A percentile compares a stretch with the other conserved stretches of the same genome.
Conservation (phyloP, 2,888 invertebrate genomes). For the Callyntrura sp. region DNA sequence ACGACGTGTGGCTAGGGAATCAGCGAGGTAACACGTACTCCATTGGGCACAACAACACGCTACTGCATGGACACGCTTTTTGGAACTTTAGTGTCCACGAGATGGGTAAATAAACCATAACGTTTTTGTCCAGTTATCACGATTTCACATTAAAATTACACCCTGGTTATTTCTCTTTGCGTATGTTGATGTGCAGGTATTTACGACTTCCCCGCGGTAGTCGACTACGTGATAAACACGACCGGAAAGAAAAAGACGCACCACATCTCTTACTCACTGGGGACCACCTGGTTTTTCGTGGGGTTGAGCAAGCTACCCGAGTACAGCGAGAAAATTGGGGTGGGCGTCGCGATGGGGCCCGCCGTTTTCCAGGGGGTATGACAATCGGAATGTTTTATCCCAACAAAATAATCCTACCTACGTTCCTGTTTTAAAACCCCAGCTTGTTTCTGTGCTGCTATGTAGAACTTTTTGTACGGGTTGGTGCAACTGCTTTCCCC, state of each 20-base stretch:
- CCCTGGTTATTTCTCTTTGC: no score
- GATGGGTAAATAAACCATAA: no score
- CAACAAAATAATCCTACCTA: no score
- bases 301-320: constrained; percentile 51
- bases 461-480: no score
- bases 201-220: constrained; percentile 65
- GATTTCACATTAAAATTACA: no score
- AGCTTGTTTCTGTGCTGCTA: no score
- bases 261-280: constrained; percentile 70
- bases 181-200: no score
- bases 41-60: background rate
- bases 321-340: constrained; percentile 6
- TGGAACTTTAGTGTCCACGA: constrained; percentile 72
- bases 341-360: constrained; percentile 64
- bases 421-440: no score
- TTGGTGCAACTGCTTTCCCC: no score
- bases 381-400: no score
- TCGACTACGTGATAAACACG: constrained; percentile 52
- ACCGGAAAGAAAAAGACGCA: constrained; percentile 48
- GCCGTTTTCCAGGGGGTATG: no score
- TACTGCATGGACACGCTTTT: background rate
- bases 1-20: constrained; percentile 88
- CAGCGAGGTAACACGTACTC: constrained; percentile 87
- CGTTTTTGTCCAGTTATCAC: no score
- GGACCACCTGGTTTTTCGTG: constrained; percentile 45